Percentiles rank a stretch among this genome's conserved stretches.
Evolutionary conservation across 2,888 invertebrate species (phyloP).

Genomic region (Mylabris sibirica): DNA sequence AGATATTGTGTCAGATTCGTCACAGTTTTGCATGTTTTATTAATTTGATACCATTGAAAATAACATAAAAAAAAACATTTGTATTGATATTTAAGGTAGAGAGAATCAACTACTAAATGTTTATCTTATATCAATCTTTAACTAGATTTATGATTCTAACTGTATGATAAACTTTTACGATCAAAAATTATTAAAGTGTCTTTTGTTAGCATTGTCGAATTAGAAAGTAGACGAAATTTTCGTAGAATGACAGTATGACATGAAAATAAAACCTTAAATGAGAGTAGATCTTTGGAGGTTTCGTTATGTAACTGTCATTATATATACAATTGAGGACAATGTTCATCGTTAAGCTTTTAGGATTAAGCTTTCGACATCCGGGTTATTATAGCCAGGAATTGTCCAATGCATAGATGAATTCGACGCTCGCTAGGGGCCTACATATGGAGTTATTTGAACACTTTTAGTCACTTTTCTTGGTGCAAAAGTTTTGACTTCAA

Average conservation of each 20-base stretch:
- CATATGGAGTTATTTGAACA: no score
- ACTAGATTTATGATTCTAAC: neutral
- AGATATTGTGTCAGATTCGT: constrained; percentile 1
- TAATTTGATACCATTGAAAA: neutral
- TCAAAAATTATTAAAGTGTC: neutral
- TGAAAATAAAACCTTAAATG: neutral
- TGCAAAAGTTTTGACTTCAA: no score
- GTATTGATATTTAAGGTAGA: no score
- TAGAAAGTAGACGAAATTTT: neutral
- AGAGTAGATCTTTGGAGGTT: constrained; percentile 2
- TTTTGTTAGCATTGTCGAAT: neutral
- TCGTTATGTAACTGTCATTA: neutral
- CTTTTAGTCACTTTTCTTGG: no score
- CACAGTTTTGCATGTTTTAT: neutral
- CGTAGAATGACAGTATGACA: neutral
- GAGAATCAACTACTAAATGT: neutral
- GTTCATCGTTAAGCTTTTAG: neutral
- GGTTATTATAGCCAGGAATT: neutral
- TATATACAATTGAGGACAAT: neutral
- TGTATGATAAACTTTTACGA: neutral
- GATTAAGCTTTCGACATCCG: neutral
- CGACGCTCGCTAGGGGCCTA: no score
- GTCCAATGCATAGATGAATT: no score
- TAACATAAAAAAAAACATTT: neutral
- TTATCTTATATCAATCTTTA: neutral